A percentile compares a stretch with the other conserved stretches of the same genome.
Evolutionary conservation across 2,113 vertebrate genomes (phyloP).

Genomic region (Solea solea): DNA sequence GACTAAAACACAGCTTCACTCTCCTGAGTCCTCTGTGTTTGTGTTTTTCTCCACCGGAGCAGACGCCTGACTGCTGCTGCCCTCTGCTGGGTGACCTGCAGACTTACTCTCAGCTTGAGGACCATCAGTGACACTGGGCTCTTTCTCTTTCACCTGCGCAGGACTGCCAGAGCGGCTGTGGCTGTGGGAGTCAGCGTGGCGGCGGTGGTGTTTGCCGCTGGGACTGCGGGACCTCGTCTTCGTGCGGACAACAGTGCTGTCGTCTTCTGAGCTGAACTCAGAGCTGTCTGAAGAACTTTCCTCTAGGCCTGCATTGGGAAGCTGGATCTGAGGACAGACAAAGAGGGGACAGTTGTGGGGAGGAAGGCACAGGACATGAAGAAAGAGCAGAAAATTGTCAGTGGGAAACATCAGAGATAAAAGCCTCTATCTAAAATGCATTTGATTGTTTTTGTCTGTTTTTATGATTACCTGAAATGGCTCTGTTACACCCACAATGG

Average conservation of each 20-base stretch:
- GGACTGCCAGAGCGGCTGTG: constrained; percentile 77
- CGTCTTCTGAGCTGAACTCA: constrained; percentile 87
- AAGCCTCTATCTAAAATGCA: not conserved
- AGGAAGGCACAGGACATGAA: not conserved
- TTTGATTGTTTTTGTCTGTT: constrained; percentile 1
- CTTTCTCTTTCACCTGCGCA: constrained; percentile 78
- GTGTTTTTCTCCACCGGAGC: constrained; percentile 28
- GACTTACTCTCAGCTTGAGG: not conserved
- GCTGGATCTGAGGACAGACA: constrained; percentile 83
- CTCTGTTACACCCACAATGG: constrained; percentile 90
- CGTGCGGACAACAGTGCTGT: constrained; percentile 87
- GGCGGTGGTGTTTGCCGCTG: constrained; percentile 83
- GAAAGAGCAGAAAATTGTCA: constrained; percentile 2
- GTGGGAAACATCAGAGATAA: constrained; percentile 2
- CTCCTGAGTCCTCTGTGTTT: constrained; percentile 46
- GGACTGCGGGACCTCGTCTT: constrained; percentile 89
- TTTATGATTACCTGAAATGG: constrained; percentile 89
- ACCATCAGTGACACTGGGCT: constrained; percentile 73
- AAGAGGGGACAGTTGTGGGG: not conserved
- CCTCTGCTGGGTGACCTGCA: constrained; percentile 60
- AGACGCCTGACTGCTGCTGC: constrained; percentile 41
- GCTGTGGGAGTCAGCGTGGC: constrained; percentile 78
- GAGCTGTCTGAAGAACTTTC: constrained; percentile 89
- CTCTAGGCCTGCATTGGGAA: constrained; percentile 82
- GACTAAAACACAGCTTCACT: constrained; percentile 49